Percentiles rank a stretch among this genome's conserved stretches.
Conservation (phyloP, 2,888 invertebrate species). For the Drosophila pegasa region DNA sequence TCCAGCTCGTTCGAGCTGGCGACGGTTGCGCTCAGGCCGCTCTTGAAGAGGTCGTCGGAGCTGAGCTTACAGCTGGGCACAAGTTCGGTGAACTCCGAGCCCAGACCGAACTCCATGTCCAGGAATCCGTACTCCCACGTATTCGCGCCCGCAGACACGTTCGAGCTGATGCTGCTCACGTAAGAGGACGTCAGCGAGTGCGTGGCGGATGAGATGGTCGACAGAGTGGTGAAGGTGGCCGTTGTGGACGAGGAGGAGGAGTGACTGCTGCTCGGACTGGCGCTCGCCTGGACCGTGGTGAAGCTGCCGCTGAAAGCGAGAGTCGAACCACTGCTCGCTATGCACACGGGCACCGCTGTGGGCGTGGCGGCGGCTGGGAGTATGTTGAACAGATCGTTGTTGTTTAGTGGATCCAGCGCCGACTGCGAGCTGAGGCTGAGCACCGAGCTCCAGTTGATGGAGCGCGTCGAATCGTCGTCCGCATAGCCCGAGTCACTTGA, state of each 20-base stretch:
- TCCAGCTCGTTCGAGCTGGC: constrained; percentile 85
- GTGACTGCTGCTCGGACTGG: constrained; percentile 37
- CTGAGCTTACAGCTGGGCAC: constrained; percentile 86
- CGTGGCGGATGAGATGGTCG: constrained; percentile 83
- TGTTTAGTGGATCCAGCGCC: constrained; percentile 92
- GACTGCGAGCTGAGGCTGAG: constrained; percentile 94
- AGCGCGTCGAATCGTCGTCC: constrained; percentile 90
- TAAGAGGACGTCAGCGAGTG: constrained; percentile 83
- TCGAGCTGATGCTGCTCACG: constrained; percentile 79
- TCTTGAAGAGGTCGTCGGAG: constrained; percentile 86
- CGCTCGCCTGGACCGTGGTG: constrained; percentile 75
- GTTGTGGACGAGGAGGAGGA: constrained; percentile 72
- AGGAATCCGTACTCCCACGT: constrained; percentile 85
- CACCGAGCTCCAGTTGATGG: constrained; percentile 96
- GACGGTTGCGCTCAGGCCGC: constrained; percentile 83
- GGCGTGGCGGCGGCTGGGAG: constrained; percentile 81
- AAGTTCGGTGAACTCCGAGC: constrained; percentile 86
- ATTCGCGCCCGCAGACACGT: constrained; percentile 74
- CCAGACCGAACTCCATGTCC: constrained; percentile 85
- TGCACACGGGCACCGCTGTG: constrained; percentile 78
- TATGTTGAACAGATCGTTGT: constrained; percentile 89
- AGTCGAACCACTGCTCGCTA: constrained; percentile 55
- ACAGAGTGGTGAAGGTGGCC: constrained; percentile 82
- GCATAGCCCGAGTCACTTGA: constrained; percentile 92
- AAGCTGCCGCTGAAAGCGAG: constrained; percentile 82